Evolutionary conservation across 2,888 invertebrate species (phyloP).

Genomic region (Stomorhina lunata): DNA sequence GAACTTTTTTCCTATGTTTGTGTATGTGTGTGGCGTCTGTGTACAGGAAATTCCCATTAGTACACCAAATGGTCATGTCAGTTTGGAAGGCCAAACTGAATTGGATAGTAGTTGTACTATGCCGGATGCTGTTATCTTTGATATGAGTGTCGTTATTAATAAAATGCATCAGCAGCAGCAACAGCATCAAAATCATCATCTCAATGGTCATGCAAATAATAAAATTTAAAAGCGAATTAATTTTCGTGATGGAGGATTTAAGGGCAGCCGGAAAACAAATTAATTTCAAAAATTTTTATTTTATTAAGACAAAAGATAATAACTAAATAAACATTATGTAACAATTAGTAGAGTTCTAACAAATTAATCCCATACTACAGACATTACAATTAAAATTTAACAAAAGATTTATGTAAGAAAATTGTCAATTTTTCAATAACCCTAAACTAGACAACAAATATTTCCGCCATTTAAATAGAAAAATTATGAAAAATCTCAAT

Average conservation of each 20-base stretch:
- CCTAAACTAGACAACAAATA: background rate
- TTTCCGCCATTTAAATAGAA: slow-evolving; percentile 10
- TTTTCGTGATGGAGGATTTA: background rate
- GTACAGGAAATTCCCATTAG: slow-evolving; percentile 80
- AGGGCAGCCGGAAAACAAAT: background rate
- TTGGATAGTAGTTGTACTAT: slow-evolving; percentile 81
- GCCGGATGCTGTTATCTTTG: slow-evolving; percentile 83
- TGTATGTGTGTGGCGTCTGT: slow-evolving; percentile 22
- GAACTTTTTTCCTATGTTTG: slow-evolving; percentile 33
- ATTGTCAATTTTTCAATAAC: slow-evolving; percentile 23
- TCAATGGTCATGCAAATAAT: slow-evolving; percentile 67
- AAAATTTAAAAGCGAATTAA: slow-evolving; percentile 58
- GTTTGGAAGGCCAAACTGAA: slow-evolving; percentile 81
- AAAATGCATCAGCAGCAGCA: slow-evolving; percentile 68
- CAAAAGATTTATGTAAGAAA: background rate
- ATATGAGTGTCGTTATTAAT: slow-evolving; percentile 81
- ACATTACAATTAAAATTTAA: background rate
- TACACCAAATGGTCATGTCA: slow-evolving; percentile 80
- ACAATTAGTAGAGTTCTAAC: slow-evolving; percentile 14
- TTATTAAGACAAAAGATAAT: background rate
- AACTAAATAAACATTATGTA: slow-evolving; percentile 3
- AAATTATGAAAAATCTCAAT: background rate
- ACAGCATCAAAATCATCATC: slow-evolving; percentile 55
- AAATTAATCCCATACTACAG: too few species aligned
- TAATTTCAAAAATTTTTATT: background rate